phyloP scores from a whole-genome alignment of 37 sponge, comb jelly and placozoan species.

The Crambe crambe region DNA sequence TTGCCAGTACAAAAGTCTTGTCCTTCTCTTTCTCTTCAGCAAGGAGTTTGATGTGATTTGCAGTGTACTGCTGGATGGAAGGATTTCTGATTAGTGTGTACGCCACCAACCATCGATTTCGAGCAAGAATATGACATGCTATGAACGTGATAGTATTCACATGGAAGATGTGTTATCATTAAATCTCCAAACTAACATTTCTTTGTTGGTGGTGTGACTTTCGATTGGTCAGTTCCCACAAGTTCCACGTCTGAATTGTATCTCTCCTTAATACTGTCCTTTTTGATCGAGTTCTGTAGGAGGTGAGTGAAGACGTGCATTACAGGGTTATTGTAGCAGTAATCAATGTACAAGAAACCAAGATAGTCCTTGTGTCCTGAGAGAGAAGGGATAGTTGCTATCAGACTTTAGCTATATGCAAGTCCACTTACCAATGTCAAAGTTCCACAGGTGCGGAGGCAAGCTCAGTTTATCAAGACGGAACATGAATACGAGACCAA shows the following conservation, averaged over 20 bases:
- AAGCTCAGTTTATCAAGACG: slow-evolving; percentile 3
- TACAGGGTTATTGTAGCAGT: slow-evolving; percentile 18
- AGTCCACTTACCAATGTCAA: slow-evolving; percentile 28
- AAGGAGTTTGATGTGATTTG: not conserved
- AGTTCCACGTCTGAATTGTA: too few species aligned
- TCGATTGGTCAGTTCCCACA: too few species aligned
- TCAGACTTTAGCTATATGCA: too few species aligned
- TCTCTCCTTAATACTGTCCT: too few species aligned
- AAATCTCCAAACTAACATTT: too few species aligned
- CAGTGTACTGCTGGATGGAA: slow-evolving; percentile 1
- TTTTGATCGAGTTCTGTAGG: not conserved
- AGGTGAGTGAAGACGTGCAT: slow-evolving; percentile 13
- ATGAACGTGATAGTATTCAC: too few species aligned
- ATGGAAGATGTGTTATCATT: too few species aligned
- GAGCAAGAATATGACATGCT: too few species aligned
- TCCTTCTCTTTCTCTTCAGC: too few species aligned
- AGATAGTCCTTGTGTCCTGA: slow-evolving; percentile 23
- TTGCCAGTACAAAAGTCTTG: not conserved
- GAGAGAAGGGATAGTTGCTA: too few species aligned
- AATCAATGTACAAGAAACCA: slow-evolving; percentile 34
- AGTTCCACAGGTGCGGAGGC: not conserved
- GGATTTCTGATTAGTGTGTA: slow-evolving; percentile 47
- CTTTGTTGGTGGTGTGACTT: too few species aligned
- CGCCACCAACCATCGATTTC: slow-evolving; percentile 46
- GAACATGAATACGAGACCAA: slow-evolving; percentile 12